Evolutionary conservation across 2,113 vertebrate genomes (phyloP).

Genomic region (Microcebus griseorufus): DNA sequence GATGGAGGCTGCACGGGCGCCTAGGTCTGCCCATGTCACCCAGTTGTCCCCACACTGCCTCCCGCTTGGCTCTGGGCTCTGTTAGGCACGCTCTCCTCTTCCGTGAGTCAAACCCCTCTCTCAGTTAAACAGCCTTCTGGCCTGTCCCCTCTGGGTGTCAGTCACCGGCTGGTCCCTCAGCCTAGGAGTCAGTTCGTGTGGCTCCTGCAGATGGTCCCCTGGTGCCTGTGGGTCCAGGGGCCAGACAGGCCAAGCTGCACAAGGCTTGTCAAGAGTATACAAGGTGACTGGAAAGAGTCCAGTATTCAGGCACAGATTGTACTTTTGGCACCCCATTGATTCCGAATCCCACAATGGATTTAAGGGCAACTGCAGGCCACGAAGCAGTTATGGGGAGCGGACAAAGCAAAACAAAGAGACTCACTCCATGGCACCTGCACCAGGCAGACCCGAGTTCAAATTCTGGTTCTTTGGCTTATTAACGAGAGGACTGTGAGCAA

Average conservation of each 20-base stretch:
- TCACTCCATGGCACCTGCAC: fast-evolving
- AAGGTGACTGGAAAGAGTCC: background rate
- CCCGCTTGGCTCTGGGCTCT: fast-evolving
- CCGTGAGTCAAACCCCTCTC: background rate
- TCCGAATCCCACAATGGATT: too few species aligned
- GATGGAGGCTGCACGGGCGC: background rate
- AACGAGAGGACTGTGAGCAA: background rate
- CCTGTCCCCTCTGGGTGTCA: too few species aligned
- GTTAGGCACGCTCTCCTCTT: too few species aligned
- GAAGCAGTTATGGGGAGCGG: background rate
- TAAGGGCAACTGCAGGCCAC: background rate
- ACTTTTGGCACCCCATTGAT: background rate
- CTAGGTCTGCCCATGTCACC: too few species aligned
- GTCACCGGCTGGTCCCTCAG: too few species aligned
- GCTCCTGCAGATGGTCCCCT: too few species aligned
- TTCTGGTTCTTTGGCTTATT: background rate
- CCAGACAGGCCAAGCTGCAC: fast-evolving
- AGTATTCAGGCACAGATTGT: background rate
- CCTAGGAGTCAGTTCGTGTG: too few species aligned
- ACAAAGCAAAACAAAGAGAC: background rate
- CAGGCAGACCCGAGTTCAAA: fast-evolving
- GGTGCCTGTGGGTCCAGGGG: background rate
- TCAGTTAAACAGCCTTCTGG: background rate
- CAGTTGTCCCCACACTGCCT: fast-evolving
- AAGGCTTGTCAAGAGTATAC: too few species aligned